Percentiles rank a stretch among this genome's conserved stretches.
These are phyloP conservation scores for Setophaga coronata DNA, from an alignment of 2,113 vertebrate species.

Conservation along the genomic window DNA sequence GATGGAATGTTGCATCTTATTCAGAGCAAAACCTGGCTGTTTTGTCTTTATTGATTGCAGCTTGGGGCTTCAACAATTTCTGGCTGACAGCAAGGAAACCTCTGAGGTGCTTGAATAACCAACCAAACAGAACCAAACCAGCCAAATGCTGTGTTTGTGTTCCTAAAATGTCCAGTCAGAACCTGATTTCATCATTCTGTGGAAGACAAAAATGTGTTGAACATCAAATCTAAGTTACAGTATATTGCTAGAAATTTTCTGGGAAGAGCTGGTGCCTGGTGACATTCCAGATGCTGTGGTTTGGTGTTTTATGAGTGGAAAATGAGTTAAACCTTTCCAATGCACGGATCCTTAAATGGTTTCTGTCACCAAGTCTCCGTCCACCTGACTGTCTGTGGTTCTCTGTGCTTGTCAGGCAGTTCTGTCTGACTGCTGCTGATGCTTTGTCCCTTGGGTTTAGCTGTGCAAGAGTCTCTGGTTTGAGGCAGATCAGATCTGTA, in stretches of 20 bases:
- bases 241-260: background rate
- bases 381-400: background rate
- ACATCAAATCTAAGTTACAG: background rate
- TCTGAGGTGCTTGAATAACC: background rate
- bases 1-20: background rate
- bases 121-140: background rate
- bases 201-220: accelerated
- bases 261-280: background rate
- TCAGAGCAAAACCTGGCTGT: background rate
- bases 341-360: background rate
- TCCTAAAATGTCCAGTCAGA: background rate
- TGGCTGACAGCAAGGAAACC: background rate
- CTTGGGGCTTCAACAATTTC: background rate
- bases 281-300: background rate
- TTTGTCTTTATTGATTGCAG: background rate
- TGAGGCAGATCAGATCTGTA: background rate
- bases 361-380: background rate
- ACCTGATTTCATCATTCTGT: background rate
- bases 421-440: background rate
- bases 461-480: background rate
- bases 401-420: background rate
- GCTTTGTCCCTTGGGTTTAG: background rate
- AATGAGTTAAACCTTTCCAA: background rate
- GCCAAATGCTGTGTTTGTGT: background rate
- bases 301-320: background rate